phyloP scores from a whole-genome alignment of 2,888 invertebrate genomes.

The Gymnoscelis rufifasciata region DNA sequence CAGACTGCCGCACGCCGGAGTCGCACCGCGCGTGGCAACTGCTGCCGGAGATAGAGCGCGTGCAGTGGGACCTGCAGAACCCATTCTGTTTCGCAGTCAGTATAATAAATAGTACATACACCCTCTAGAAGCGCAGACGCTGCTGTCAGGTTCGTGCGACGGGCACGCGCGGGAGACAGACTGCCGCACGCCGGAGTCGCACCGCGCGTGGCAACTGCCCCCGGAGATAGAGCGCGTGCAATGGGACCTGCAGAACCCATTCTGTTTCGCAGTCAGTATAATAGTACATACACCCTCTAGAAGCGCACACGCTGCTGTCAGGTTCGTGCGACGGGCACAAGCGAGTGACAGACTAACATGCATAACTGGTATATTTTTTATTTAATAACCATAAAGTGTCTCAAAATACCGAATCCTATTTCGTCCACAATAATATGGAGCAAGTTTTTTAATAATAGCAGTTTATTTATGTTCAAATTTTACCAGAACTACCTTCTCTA shows the following conservation, averaged over 20 bases:
- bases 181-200: conserved; percentile 81
- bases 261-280: conserved; percentile 85
- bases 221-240: conserved; percentile 92
- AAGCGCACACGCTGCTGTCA: conserved; percentile 88
- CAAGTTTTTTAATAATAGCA: too few relatives aligned
- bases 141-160: conserved; percentile 92
- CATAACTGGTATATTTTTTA: too few relatives aligned
- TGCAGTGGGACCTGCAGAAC: conserved; percentile 89
- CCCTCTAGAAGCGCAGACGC: conserved; percentile 87
- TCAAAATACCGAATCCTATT: too few relatives aligned
- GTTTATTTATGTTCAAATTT: too few relatives aligned
- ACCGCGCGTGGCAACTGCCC: conserved; percentile 84
- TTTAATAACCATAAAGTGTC: too few relatives aligned
- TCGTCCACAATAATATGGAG: too few relatives aligned
- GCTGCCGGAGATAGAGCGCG: conserved; percentile 90
- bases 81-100: conserved; percentile 88
- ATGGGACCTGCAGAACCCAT: conserved; percentile 90
- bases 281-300: conserved; percentile 81
- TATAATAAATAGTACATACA: conserved; percentile 63
- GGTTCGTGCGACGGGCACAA: conserved; percentile 91
- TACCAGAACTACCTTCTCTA: too few relatives aligned
- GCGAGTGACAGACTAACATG: conserved; percentile 90
- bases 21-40: conserved; percentile 85
- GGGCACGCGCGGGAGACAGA: conserved; percentile 88
- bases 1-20: conserved; percentile 85